Evolutionary conservation across 2,888 invertebrate genomes (phyloP).

Genomic region (Harpalus rubripes): DNA sequence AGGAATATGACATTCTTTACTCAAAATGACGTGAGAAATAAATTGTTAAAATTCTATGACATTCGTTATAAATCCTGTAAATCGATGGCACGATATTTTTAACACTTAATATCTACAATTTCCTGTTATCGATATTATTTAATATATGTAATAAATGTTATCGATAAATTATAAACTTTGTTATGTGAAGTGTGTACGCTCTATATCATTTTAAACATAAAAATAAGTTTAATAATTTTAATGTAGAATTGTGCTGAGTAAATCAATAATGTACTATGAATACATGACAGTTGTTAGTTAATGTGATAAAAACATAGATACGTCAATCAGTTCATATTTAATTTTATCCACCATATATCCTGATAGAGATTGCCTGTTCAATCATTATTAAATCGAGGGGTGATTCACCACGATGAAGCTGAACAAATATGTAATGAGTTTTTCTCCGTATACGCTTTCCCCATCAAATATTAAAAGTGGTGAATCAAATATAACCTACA

Average conservation of each 20-base stretch:
- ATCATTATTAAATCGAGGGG: constrained; percentile 1
- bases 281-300: background rate
- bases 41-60: too few species aligned
- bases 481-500: background rate
- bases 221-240: background rate
- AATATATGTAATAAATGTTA: too few species aligned
- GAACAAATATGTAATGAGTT: background rate
- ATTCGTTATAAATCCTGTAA: too few species aligned
- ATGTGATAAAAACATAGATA: background rate
- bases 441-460: background rate
- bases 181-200: background rate
- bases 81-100: too few species aligned
- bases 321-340: background rate
- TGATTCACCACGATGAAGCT: background rate
- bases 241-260: background rate
- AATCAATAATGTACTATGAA: background rate
- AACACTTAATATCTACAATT: too few species aligned
- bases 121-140: too few species aligned
- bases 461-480: constrained; percentile 1
- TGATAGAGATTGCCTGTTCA: background rate
- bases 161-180: background rate
- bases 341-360: background rate
- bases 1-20: too few species aligned
- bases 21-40: too few species aligned
- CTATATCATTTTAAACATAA: background rate